Base-by-base conservation (phyloP, 2,888 invertebrate genomes). In the Nomada goodeniana region DNA sequence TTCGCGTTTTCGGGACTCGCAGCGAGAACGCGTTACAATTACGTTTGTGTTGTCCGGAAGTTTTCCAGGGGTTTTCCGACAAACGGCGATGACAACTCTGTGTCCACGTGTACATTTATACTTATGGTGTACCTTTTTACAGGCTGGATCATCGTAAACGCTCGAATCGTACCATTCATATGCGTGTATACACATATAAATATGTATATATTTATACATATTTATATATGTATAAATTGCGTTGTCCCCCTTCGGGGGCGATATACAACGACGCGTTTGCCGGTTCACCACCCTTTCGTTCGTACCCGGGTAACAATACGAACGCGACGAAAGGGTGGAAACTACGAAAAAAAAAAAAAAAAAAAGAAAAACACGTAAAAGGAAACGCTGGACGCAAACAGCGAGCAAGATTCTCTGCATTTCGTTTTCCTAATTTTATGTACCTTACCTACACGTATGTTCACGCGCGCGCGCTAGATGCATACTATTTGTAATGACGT, bases 11-110 rank as follows among this genome's bases (percentile, higher is more conserved):
- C 84, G 84, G 76, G 86, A 85, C 82, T 83, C 80, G 73, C 61
- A 73, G 88, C 87, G 86, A 90, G 85, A 87, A 86, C 85, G 85
- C 81, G 80, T 88, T 89, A 90, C 86, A 89, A 87, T 84, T 87
- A 77, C 76, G 69, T 60, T 64, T 69, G 73, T 50, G 47, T 63
- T 70, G 72, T 70, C 44, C 44, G 4, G 61, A 60, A 36, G 61
- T 53, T 63, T 72, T 70, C 50, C 44, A 10, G 61, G 70, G 47
- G 61, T 53, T 70, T 20, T 44, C 20, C 60, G 55, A 53, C 59
- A 26, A 15, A n/a, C 15, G 29, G 15, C 18, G 50, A 52, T 59
- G 64, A 70, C 57, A 57, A 69, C 57, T 20, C n/a, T 42, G 26
- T 47, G 44, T 44, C 26, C 29, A 55, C 59, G 36, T 52, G 59